A percentile compares a stretch with the other conserved stretches of the same genome.
Evolutionary conservation across 2,888 invertebrate genomes (phyloP).

Genomic region (Diaprepes abbreviatus): DNA sequence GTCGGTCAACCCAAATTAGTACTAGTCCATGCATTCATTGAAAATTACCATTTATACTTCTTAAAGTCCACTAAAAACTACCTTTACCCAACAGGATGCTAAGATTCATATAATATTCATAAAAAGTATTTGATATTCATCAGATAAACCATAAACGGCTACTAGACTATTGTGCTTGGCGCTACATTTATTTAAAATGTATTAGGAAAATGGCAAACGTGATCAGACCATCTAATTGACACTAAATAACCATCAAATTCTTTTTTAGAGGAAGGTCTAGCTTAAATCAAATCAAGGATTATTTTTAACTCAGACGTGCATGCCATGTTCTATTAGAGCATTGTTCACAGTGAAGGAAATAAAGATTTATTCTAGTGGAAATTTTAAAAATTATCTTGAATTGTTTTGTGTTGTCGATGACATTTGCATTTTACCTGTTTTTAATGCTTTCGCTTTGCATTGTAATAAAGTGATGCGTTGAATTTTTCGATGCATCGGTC

Average conservation of each 20-base stretch:
- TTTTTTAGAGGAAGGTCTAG: slow-evolving; percentile 43
- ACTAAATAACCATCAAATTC: slow-evolving; percentile 37
- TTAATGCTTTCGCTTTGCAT: not conserved
- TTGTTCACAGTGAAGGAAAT: slow-evolving; percentile 22
- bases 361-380: slow-evolving; percentile 12
- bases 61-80: too few species aligned
- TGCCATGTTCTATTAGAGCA: slow-evolving; percentile 25
- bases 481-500: not conserved
- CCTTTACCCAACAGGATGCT: slow-evolving; percentile 30
- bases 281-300: slow-evolving; percentile 48
- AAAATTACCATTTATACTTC: too few species aligned
- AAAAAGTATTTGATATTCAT: slow-evolving; percentile 42
- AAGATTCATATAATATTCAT: slow-evolving; percentile 43
- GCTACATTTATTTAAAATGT: slow-evolving; percentile 53
- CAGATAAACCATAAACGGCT: slow-evolving; percentile 9
- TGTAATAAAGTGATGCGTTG: not conserved
- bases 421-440: not conserved
- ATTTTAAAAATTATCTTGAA: not conserved
- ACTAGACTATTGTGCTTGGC: slow-evolving; percentile 46
- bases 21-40: too few species aligned
- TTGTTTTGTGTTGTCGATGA: not conserved
- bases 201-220: slow-evolving; percentile 50
- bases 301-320: slow-evolving; percentile 34
- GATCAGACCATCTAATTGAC: slow-evolving; percentile 42
- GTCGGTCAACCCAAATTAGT: too few species aligned